Evolutionary conservation across 1,140 invertebrate species (phyloP).

Genomic region (Diachasma alloeum): DNA sequence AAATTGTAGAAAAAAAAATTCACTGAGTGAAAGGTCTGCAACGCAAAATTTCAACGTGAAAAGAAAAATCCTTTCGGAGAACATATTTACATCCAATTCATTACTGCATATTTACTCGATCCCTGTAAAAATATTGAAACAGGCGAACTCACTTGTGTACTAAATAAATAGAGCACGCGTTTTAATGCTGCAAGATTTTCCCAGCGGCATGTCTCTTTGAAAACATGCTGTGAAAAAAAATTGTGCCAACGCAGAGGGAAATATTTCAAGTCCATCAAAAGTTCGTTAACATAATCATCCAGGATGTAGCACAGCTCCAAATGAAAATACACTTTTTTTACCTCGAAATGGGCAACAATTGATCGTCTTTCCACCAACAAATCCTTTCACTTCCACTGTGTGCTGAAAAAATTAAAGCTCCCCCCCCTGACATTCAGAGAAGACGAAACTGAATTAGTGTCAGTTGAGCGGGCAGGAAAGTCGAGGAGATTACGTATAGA

Average conservation of each 20-base stretch:
- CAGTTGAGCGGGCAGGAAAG: constrained; percentile 30
- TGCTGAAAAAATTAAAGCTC: background rate
- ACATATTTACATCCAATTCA: background rate
- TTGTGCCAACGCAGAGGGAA: too few relatives aligned
- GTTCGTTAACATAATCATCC: too few relatives aligned
- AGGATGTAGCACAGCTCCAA: too few relatives aligned
- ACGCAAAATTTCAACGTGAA: background rate
- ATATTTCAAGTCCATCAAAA: too few relatives aligned
- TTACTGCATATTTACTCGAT: background rate
- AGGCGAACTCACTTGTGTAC: background rate
- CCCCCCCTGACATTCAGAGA: background rate
- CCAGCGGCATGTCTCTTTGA: background rate
- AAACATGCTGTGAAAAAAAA: too few relatives aligned
- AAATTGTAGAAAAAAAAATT: too few relatives aligned
- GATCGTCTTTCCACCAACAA: too few relatives aligned
- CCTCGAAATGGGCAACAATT: background rate
- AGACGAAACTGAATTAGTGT: constrained; percentile 39
- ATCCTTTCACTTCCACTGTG: background rate
- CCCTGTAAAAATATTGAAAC: background rate
- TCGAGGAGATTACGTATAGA: constrained; percentile 13
- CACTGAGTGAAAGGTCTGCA: too few relatives aligned
- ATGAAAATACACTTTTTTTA: too few relatives aligned
- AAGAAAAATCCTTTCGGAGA: background rate
- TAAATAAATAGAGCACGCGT: background rate
- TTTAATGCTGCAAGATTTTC: background rate